These are phyloP conservation scores for Pyrgilauda ruficollis DNA, from an alignment of 2,113 vertebrate species.

Conservation along the genomic window DNA sequence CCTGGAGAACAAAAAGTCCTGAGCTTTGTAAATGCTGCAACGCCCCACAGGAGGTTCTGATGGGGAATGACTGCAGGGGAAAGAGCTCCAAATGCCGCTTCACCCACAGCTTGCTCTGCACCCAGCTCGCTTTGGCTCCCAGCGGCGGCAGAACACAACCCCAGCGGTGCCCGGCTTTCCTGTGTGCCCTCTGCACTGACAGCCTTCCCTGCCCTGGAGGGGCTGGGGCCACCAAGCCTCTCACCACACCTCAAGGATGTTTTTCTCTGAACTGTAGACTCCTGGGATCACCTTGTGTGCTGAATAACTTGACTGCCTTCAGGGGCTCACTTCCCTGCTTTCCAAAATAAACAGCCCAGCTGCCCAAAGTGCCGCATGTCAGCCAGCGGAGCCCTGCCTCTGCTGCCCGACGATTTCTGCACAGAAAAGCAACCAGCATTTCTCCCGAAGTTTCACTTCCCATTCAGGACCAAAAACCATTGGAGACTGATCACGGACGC, in stretches of 20 bases:
- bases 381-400: neutral
- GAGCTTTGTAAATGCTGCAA: neutral
- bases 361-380: neutral
- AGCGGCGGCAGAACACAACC: rapidly evolving
- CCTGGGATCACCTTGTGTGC: neutral
- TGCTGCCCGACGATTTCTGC: neutral
- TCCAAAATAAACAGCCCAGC: neutral
- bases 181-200: neutral
- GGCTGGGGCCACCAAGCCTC: neutral
- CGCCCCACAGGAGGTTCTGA: neutral
- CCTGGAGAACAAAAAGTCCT: neutral
- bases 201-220: neutral
- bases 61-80: neutral
- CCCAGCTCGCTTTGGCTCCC: no score
- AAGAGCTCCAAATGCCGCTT: rapidly evolving
- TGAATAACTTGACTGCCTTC: neutral
- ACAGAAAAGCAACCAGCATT: neutral
- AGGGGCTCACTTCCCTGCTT: neutral
- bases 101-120: rapidly evolving
- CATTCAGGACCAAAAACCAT: neutral
- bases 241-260: neutral
- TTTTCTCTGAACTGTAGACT: neutral
- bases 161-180: neutral
- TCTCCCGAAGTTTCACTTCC: conserved; percentile 49
- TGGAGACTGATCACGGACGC: neutral